Conservation (phyloP, 1,140 invertebrate species). For the Adoxophyes honmai region DNA sequence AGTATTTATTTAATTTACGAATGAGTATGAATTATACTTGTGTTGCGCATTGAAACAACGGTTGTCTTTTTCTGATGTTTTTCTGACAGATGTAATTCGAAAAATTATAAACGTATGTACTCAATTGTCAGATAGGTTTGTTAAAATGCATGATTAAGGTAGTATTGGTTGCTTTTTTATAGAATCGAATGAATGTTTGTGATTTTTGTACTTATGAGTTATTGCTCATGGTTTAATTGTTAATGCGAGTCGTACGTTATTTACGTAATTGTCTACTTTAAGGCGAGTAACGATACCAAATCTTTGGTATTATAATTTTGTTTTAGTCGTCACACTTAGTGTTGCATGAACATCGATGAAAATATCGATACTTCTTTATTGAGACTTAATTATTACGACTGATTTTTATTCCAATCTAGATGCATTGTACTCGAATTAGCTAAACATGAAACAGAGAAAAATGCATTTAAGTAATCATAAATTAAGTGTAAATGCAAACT, state of each 20-base stretch:
- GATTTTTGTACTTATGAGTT: constrained; percentile 65
- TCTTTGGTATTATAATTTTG: constrained; percentile 4
- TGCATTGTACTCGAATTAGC: not conserved
- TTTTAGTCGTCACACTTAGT: constrained; percentile 3
- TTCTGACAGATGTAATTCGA: no score
- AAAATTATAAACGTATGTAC: no score
- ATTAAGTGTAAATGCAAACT: not conserved
- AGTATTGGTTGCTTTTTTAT: no score
- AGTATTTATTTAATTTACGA: constrained; percentile 13
- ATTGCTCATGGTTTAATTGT: constrained; percentile 38
- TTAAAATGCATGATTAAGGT: no score
- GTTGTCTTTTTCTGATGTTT: no score
- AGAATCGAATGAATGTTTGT: constrained; percentile 38
- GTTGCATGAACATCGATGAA: constrained; percentile 2
- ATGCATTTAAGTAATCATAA: constrained; percentile 4
- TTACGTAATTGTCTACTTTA: not conserved
- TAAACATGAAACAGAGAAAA: not conserved
- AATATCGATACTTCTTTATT: not conserved
- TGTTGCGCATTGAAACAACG: no score
- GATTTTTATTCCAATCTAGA: not conserved
- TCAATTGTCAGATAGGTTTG: no score
- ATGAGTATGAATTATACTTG: no score
- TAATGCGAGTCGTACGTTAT: not conserved
- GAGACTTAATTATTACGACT: constrained; percentile 6
- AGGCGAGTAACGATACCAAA: constrained; percentile 13